A percentile compares a stretch with the other conserved stretches of the same genome.
Conservation (phyloP, 1,140 invertebrate genomes). For the Tachypleus tridentatus region DNA sequence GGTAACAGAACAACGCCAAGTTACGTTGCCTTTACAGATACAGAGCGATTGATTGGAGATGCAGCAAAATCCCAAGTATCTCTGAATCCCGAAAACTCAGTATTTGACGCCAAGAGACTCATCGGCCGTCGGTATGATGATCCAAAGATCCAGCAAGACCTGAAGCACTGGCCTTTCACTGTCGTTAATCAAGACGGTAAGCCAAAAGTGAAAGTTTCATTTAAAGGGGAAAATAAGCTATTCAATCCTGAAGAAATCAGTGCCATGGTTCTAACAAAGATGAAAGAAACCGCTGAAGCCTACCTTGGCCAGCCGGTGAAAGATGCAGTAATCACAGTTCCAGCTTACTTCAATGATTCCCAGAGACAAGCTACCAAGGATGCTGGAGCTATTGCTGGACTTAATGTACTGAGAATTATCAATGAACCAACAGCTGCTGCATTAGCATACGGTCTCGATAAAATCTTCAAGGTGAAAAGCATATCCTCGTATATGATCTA, state of each 20-base stretch:
- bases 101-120: conserved; percentile 41
- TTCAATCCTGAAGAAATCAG: conserved; percentile 77
- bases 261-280: conserved; percentile 69
- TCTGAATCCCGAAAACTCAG: conserved; percentile 43
- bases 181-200: conserved; percentile 51
- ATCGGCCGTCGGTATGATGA: conserved; percentile 38
- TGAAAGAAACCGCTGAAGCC: conserved; percentile 54
- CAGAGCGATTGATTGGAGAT: conserved; percentile 92
- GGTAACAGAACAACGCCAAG: conserved; percentile 73
- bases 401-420: conserved; percentile 48
- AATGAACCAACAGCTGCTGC: conserved; percentile 40
- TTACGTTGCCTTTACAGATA: conserved; percentile 95
- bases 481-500: conserved; percentile 43
- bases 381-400: conserved; percentile 37
- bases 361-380: conserved; percentile 35
- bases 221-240: conserved; percentile 64
- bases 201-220: conserved; percentile 63
- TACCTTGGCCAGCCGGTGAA: conserved; percentile 42
- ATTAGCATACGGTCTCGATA: conserved; percentile 40
- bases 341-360: conserved; percentile 40
- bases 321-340: conserved; percentile 48
- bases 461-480: conserved; percentile 32
- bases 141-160: conserved; percentile 46
- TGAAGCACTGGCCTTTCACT: conserved; percentile 68
- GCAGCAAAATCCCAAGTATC: conserved; percentile 78